These are phyloP conservation scores for Aurelia aurita complex sp. Pacific DNA, from an alignment of 30 jellyfish, hydroid and myxozoan species.

Conservation along the genomic window DNA sequence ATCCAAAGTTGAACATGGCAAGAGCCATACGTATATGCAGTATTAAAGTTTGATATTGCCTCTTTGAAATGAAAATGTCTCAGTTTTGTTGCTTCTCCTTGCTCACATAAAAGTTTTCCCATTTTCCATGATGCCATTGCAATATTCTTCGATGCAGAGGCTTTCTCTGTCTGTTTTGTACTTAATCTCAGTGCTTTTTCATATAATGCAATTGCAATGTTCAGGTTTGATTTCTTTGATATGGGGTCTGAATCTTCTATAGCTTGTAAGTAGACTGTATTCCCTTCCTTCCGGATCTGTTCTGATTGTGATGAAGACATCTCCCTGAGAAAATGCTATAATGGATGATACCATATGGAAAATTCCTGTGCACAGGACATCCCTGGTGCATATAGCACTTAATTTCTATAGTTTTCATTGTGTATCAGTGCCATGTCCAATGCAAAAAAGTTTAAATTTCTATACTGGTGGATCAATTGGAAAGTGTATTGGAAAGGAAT, in stretches of 20 bases:
- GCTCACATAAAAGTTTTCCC: slow-evolving; percentile 7
- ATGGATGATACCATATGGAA: no score
- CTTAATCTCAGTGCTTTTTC: neutral
- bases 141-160: slow-evolving; percentile 51
- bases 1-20: slow-evolving; percentile 14
- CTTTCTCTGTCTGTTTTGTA: slow-evolving; percentile 23
- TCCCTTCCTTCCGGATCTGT: neutral
- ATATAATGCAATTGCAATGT: neutral
- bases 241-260: neutral
- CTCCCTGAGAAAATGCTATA: neutral
- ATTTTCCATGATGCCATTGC: slow-evolving; percentile 32
- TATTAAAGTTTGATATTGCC: slow-evolving; percentile 24
- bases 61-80: slow-evolving; percentile 45
- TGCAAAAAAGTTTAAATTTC: no score
- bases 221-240: neutral
- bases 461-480: no score
- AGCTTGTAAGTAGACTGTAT: neutral
- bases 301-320: neutral
- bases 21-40: slow-evolving; percentile 7
- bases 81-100: slow-evolving; percentile 2
- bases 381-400: no score
- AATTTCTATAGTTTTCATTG: no score
- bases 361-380: no score
- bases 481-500: no score
- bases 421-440: no score